Base-by-base conservation (phyloP, 1,140 invertebrate genomes). In the Propsilocerus akamusi region DNA sequence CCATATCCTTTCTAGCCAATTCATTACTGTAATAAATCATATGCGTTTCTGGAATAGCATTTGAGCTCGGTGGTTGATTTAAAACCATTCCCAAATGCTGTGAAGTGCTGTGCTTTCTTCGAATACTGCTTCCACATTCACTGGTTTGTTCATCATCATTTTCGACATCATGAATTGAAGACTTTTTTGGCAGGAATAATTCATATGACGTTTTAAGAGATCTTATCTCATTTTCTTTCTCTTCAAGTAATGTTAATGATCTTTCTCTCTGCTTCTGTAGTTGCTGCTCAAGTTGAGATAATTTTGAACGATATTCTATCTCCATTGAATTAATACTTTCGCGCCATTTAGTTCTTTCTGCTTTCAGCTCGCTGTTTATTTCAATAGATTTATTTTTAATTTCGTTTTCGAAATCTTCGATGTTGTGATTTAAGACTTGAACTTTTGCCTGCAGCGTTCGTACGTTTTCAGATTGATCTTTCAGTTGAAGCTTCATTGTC, bases 11-110 rank as follows among this genome's bases (percentile, higher is more conserved):
- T 6, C 86, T 65, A 0, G 86, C 81, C 50, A 87, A 61, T 65
- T 91, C 86, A 62, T 91, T 83, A 46, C 78, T 80, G 61, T 89
- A 89, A 68, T 89, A 83, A 17, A 91, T 59, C 69, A 91, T 79
- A 52, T 81, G 80, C 10, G 78, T 77, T 56, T 61, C 26, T 4
- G 24, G 26, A 22, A 11, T 30, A 22, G 4, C 25, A 6, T 47
- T 47, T 25, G 46, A 25, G 17, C 14, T 26, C n/a, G 28, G 28
- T 47, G 12, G 12, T 41, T 32, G 26, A 52, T 34, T 52, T 8
- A 47, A 30, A 25, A 37, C 14, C 22, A 30, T 50, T 4, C 17
- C 20, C n/a, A 37, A 14, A 23, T 30, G 26, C 11, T 26, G 20
- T 52, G 22, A 6, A 25, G 26, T 23, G 5, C 30, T 48, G 24